Evolutionary conservation across 2,888 invertebrate genomes (phyloP).

Genomic region (Apodemia duryi): DNA sequence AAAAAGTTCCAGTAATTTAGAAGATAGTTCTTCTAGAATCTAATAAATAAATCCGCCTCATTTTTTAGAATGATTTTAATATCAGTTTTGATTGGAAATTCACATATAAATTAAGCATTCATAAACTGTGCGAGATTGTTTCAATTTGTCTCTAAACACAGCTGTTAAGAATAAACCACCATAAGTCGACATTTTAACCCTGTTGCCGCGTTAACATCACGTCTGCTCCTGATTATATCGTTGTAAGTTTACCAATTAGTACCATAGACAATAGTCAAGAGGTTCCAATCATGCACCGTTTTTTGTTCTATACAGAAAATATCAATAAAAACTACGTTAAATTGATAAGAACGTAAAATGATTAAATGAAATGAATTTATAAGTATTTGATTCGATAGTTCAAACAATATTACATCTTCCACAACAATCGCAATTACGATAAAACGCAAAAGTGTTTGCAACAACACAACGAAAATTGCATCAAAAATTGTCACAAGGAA

Average conservation of each 20-base stretch:
- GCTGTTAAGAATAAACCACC: not conserved
- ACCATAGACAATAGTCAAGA: not conserved
- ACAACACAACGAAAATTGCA: too few species aligned
- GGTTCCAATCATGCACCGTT: not conserved
- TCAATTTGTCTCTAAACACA: not conserved
- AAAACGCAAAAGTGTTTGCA: too few species aligned
- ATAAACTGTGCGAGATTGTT: not conserved
- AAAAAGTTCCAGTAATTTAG: not conserved
- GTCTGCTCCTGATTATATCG: not conserved
- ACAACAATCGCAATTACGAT: too few species aligned
- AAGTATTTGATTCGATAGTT: too few species aligned
- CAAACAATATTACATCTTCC: too few species aligned
- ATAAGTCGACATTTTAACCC: not conserved
- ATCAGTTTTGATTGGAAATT: too few species aligned
- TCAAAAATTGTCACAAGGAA: too few species aligned
- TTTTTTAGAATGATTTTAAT: not conserved
- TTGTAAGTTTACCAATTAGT: conserved; percentile 7
- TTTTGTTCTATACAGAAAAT: too few species aligned
- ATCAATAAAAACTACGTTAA: too few species aligned
- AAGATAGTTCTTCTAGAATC: not conserved
- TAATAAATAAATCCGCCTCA: not conserved
- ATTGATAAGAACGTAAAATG: too few species aligned
- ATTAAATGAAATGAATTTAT: too few species aligned
- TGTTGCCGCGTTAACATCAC: conserved; percentile 2
- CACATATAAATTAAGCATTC: not conserved